Conservation (phyloP, 2,797 vertebrate genomes). For the Sebastes itinus region DNA sequence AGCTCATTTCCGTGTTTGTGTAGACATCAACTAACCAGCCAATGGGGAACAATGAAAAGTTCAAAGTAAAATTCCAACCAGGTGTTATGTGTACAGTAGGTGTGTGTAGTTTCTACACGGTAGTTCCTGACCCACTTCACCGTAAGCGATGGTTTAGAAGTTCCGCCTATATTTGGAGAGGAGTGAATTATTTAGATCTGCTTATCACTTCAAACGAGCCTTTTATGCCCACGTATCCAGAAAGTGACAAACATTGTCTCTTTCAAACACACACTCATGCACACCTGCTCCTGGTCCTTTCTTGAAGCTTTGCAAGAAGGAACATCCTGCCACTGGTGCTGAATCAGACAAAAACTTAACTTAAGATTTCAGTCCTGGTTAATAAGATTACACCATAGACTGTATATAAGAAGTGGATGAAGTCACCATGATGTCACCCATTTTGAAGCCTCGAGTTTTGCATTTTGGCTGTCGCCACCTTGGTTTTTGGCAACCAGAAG, state of each 20-base stretch:
- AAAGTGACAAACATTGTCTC: constrained; percentile 14
- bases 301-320: background rate
- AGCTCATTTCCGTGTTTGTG: background rate
- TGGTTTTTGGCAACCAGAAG: no score
- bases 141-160: constrained; percentile 68
- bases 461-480: no score
- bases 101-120: constrained; percentile 7
- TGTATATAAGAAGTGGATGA: no score
- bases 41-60: constrained; percentile 12
- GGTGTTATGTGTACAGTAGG: background rate
- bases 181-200: constrained; percentile 75
- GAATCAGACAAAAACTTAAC: constrained; percentile 3
- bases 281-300: background rate
- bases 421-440: no score
- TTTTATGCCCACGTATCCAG: constrained; percentile 24
- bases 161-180: constrained; percentile 55
- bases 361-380: no score
- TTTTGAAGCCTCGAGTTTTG: no score
- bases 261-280: background rate
- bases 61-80: constrained; percentile 11
- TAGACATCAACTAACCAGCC: background rate
- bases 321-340: background rate
- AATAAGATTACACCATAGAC: no score
- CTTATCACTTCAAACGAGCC: constrained; percentile 78
- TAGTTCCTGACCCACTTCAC: constrained; percentile 20